Conservation (phyloP, 2,888 invertebrate species). For the Lymantria monacha region DNA sequence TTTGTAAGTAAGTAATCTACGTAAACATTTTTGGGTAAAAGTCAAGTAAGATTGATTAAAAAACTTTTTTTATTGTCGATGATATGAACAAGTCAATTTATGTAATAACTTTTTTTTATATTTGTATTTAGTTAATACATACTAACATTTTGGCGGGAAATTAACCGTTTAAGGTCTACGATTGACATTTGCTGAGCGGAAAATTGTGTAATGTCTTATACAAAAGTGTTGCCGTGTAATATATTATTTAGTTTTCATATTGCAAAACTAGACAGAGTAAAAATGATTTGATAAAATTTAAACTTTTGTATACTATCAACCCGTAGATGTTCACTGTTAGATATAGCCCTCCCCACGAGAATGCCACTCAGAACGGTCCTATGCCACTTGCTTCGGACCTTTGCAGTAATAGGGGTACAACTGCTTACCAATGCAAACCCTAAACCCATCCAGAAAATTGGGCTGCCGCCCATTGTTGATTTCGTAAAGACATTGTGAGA, state of each 20-base stretch:
- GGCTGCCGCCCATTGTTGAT: too few species aligned
- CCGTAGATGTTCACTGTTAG: too few species aligned
- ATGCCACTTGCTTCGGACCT: too few species aligned
- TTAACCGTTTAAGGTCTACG: slow-evolving; percentile 38
- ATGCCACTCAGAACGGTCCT: too few species aligned
- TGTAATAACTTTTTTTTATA: slow-evolving; percentile 31
- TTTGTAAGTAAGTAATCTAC: slow-evolving; percentile 22
- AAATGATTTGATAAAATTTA: too few species aligned
- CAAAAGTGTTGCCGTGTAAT: slow-evolving; percentile 14
- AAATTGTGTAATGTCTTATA: slow-evolving; percentile 30
- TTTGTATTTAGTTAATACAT: slow-evolving; percentile 30
- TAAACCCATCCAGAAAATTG: too few species aligned
- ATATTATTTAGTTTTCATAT: background rate
- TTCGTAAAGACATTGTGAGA: too few species aligned
- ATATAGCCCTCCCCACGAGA: too few species aligned
- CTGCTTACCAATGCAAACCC: too few species aligned
- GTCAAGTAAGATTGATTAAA: slow-evolving; percentile 38
- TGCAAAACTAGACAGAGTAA: too few species aligned
- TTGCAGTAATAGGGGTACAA: too few species aligned
- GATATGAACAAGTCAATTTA: slow-evolving; percentile 32
- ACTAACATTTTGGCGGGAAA: slow-evolving; percentile 38
- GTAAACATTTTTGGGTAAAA: slow-evolving; percentile 30
- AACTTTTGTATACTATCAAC: too few species aligned
- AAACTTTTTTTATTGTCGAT: slow-evolving; percentile 40
- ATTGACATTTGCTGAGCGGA: slow-evolving; percentile 40